Percentiles rank a stretch among this genome's conserved stretches.
Conservation (phyloP, 2,113 vertebrate species). For the Grammomys dolichurus region DNA sequence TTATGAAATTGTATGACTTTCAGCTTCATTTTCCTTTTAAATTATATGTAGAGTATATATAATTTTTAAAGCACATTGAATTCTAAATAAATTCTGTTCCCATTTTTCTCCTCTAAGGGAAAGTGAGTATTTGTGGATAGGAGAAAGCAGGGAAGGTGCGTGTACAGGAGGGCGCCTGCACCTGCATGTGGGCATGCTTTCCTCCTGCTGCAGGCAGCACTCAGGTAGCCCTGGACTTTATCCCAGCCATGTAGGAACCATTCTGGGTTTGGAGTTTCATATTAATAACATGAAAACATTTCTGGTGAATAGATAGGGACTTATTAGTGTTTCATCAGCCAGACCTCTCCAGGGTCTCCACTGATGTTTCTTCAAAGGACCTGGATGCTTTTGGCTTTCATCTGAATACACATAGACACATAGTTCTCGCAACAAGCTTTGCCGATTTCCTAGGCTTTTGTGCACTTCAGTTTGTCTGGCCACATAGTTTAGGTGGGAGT, state of each 20-base stretch:
- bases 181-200: neutral
- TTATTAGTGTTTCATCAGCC: conserved; percentile 31
- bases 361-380: conserved; percentile 52
- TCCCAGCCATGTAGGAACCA: neutral
- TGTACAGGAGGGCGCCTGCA: neutral
- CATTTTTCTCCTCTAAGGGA: conserved; percentile 31
- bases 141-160: neutral
- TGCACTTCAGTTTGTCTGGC: conserved; percentile 2
- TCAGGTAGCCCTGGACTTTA: neutral
- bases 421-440: neutral
- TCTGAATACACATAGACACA: neutral
- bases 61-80: neutral
- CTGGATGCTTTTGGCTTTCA: conserved; percentile 14
- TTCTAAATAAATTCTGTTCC: conserved; percentile 18
- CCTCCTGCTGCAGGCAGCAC: fast-evolving
- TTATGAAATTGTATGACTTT: conserved; percentile 46
- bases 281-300: neutral
- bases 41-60: conserved; percentile 16
- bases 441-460: conserved; percentile 10
- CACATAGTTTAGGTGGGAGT: neutral
- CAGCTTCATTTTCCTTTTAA: conserved; percentile 38
- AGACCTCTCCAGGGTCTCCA: conserved; percentile 19
- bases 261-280: neutral
- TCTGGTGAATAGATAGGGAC: neutral
- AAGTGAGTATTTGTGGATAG: neutral